phyloP scores from a whole-genome alignment of 2,888 invertebrate genomes.

The Spodoptera picta region DNA sequence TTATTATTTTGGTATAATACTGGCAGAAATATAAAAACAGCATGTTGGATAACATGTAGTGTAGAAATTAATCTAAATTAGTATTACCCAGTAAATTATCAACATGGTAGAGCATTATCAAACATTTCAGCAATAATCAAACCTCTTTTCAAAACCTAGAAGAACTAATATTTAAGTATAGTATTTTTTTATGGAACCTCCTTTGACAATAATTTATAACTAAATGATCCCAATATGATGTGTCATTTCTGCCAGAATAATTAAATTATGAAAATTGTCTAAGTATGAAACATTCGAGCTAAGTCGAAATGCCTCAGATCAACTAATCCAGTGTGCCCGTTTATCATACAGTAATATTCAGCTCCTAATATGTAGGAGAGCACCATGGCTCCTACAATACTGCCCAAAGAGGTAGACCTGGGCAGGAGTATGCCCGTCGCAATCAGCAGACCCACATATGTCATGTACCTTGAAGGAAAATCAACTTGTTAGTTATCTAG shows the following conservation, averaged over 20 bases:
- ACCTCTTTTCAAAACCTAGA: too few species aligned
- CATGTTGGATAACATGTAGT: too few species aligned
- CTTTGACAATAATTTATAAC: too few species aligned
- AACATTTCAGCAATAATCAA: too few species aligned
- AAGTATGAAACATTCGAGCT: conserved; percentile 69
- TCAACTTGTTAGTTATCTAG: background rate
- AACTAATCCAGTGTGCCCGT: conserved; percentile 85
- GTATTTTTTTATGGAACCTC: too few species aligned
- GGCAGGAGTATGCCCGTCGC: conserved; percentile 96
- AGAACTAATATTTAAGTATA: too few species aligned
- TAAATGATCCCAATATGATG: too few species aligned
- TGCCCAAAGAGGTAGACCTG: conserved; percentile 92
- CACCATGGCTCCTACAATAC: conserved; percentile 93
- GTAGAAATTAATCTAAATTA: too few species aligned
- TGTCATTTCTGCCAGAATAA: conserved; percentile 4
- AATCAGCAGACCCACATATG: conserved; percentile 94
- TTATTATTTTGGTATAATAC: conserved; percentile 10
- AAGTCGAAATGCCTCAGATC: conserved; percentile 78
- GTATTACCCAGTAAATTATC: too few species aligned
- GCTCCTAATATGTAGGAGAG: conserved; percentile 95
- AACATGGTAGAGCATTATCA: too few species aligned
- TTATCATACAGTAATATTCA: conserved; percentile 91
- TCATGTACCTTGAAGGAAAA: conserved; percentile 90
- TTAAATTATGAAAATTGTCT: conserved; percentile 32
- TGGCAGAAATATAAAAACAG: conserved; percentile 17